These are phyloP conservation scores for Ptychoptera albimana DNA, from an alignment of 2,888 invertebrate genomes.

Conservation along the genomic window DNA sequence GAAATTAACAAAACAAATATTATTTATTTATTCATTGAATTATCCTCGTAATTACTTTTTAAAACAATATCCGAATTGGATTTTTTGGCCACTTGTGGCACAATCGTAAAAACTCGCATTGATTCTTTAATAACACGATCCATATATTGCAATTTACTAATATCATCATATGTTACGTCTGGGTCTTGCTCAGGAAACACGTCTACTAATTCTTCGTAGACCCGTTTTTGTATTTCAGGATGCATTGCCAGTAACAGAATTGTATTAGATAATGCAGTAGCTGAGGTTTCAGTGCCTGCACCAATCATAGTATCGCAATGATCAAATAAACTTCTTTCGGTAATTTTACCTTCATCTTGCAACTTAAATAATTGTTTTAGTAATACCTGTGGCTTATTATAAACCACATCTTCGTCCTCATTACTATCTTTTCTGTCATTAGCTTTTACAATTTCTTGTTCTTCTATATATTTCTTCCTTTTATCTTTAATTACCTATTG, in stretches of 20 bases:
- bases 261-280: slow-evolving; percentile 13
- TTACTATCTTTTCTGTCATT: neutral
- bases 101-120: slow-evolving; percentile 1
- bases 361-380: neutral
- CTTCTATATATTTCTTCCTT: neutral
- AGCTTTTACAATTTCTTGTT: neutral
- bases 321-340: neutral
- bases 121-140: slow-evolving; percentile 5
- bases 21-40: too few relatives aligned
- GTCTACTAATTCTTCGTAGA: slow-evolving; percentile 13
- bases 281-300: slow-evolving; percentile 12
- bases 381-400: neutral
- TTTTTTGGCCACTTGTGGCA: slow-evolving; percentile 1
- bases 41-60: neutral
- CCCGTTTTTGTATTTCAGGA: slow-evolving; percentile 15
- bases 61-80: neutral
- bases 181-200: slow-evolving; percentile 8
- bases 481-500: neutral
- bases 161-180: neutral
- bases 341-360: neutral
- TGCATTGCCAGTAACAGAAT: slow-evolving; percentile 17
- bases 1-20: neutral
- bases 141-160: slow-evolving; percentile 2
- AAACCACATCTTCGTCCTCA: neutral
- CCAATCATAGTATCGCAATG: neutral